phyloP scores from a whole-genome alignment of 1,140 invertebrate species.

The Cyrtorhinus lividipennis region DNA sequence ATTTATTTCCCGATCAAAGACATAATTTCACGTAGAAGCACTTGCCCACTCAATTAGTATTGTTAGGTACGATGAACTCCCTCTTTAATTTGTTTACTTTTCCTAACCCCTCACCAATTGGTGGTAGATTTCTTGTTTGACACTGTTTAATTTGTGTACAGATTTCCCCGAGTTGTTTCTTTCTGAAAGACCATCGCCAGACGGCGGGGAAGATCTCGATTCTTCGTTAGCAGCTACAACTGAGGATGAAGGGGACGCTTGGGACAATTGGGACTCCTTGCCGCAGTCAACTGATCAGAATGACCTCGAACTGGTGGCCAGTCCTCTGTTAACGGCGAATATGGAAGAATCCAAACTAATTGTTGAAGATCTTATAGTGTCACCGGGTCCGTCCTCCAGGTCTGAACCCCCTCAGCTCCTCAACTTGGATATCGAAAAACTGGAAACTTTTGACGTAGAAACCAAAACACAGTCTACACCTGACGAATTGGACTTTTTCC shows the following conservation, averaged over 20 bases:
- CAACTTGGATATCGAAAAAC: constrained; percentile 29
- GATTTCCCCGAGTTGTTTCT: constrained; percentile 31
- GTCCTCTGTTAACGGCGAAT: neutral
- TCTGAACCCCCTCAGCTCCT: neutral
- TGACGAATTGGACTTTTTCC: constrained; percentile 60
- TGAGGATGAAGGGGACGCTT: constrained; percentile 28
- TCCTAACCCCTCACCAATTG: too few species aligned
- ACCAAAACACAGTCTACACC: constrained; percentile 29
- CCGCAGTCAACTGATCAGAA: neutral
- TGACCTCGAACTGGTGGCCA: neutral
- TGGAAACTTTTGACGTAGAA: constrained; percentile 59
- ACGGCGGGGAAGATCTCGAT: constrained; percentile 59
- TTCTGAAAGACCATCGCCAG: constrained; percentile 58
- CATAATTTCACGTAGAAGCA: too few species aligned
- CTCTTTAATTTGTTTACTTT: too few species aligned
- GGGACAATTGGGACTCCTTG: constrained; percentile 26
- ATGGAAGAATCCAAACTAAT: neutral
- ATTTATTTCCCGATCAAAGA: too few species aligned
- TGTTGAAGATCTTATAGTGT: neutral
- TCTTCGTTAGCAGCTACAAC: constrained; percentile 28
- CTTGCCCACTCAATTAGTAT: too few species aligned
- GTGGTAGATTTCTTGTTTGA: too few species aligned
- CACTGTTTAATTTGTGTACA: too few species aligned
- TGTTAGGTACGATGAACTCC: too few species aligned
- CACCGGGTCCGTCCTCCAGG: neutral